Evolutionary conservation across 1,140 invertebrate genomes (phyloP), one percentile per base, ranked within the genome.

Genomic region (Brachionus koreanus): DNA sequence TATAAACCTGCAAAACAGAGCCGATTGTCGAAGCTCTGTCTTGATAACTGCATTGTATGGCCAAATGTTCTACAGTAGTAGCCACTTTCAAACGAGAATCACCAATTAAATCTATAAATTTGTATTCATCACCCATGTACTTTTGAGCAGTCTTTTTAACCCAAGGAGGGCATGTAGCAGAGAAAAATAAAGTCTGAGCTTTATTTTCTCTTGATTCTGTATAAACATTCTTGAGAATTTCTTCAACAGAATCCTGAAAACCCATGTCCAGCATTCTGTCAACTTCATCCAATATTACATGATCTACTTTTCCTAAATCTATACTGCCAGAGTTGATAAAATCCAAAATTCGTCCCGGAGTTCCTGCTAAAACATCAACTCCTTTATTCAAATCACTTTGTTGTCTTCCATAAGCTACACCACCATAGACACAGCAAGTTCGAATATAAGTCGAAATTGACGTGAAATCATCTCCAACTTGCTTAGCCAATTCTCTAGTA

Each of bases 251-350:
- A 6, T 88, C 86, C 37, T 85, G 84, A 84, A 88, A 88, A 2
- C 87, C 87, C 88, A 89, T 88, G 74, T 88, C 88, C 10, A 89
- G 82, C 88, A 89, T 89, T 69, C 76, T n/a, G 43, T 88, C 87
- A n/a, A 87, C 87, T 83, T 88, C 88, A 79, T 89, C 88, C 25
- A 89, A 83, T 10, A 89, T 84, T 1, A 88, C 86, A 83, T 88
- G 85, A 76, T 86, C 83, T 1, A 88, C 39, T 23, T 85, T 61
- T 6, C 83, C 63, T 7, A 88, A 83, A 83, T 85, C 83, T 5
- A 88, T 83, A 1, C 75, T 85, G 5, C 85, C 85, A 39, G 84
- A 85, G 12, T 87, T 82, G 52, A 88, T 84, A 57, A 87, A 84
- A 79, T 89, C 88, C 19, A 83, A 76, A 9, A 88, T 85, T 35